These are phyloP conservation scores for Acanthacorydalis orientalis DNA, from an alignment of 2,888 invertebrate species.

Conservation along the genomic window DNA sequence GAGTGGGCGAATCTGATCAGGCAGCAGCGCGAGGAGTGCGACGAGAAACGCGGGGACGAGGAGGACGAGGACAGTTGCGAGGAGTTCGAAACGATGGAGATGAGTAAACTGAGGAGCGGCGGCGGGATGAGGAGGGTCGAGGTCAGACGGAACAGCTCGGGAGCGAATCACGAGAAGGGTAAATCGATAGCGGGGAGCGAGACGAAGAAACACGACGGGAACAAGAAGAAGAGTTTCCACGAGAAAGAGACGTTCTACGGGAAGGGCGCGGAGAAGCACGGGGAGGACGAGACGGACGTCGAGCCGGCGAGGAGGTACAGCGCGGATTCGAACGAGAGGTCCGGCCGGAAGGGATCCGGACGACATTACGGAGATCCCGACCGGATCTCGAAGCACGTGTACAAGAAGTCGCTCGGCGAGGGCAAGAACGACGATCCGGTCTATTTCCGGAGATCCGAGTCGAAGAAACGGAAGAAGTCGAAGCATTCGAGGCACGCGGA, in stretches of 20 bases:
- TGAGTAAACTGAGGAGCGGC: too few relatives aligned
- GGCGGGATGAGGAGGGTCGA: neutral
- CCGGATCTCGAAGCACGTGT: too few relatives aligned
- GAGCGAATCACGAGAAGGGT: too few relatives aligned
- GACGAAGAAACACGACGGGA: neutral
- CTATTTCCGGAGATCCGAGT: slow-evolving; percentile 13
- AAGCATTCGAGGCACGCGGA: slow-evolving; percentile 35
- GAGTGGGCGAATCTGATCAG: slow-evolving; percentile 21
- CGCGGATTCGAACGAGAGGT: too few relatives aligned
- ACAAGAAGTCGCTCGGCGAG: too few relatives aligned
- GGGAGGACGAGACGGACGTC: too few relatives aligned
- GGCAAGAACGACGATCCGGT: neutral
- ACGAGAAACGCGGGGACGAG: too few relatives aligned
- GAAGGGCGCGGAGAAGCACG: neutral
- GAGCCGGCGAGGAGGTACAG: too few relatives aligned
- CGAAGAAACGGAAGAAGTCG: slow-evolving; percentile 36
- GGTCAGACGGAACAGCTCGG: neutral
- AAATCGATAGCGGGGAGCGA: neutral
- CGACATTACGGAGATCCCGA: too few relatives aligned
- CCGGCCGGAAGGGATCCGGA: too few relatives aligned
- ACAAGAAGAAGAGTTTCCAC: neutral
- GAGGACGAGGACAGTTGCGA: too few relatives aligned
- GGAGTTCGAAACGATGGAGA: too few relatives aligned
- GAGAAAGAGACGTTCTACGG: neutral
- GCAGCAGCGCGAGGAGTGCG: neutral